A percentile compares a stretch with the other conserved stretches of the same genome.
Evolutionary conservation across 2,888 invertebrate genomes (phyloP).

Genomic region (Aphodius sticticus): DNA sequence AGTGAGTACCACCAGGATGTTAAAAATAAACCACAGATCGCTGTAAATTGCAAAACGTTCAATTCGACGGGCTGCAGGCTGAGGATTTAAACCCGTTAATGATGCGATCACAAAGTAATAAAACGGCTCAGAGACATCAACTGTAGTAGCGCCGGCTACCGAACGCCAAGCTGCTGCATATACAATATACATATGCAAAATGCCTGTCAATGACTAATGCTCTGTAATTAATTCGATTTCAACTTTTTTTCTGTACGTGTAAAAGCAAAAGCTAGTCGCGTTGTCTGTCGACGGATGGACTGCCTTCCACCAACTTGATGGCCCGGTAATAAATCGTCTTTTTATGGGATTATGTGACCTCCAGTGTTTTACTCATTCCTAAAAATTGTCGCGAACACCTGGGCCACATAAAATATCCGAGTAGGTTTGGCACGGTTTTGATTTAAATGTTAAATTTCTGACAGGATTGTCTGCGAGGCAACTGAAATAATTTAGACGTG

Average conservation of each 20-base stretch:
- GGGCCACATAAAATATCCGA: neutral
- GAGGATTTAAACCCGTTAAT: neutral
- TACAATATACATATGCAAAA: neutral
- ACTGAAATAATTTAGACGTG: neutral
- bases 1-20: neutral
- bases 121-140: neutral
- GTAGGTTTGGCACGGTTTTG: neutral
- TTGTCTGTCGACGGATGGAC: neutral
- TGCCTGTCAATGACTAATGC: neutral
- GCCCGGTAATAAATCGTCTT: neutral
- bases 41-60: neutral
- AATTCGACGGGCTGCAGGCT: neutral
- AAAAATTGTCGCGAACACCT: neutral
- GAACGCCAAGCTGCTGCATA: neutral
- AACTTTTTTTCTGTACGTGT: neutral
- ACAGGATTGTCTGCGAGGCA: neutral
- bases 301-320: neutral
- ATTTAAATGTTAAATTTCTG: slow-evolving; percentile 4
- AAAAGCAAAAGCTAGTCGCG: neutral
- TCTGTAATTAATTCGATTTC: neutral
- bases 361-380: slow-evolving; percentile 4
- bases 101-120: neutral
- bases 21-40: neutral
- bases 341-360: neutral
- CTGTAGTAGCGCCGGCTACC: neutral